Evolutionary conservation across 2,888 invertebrate species (phyloP).

Genomic region (Orthosia incerta): DNA sequence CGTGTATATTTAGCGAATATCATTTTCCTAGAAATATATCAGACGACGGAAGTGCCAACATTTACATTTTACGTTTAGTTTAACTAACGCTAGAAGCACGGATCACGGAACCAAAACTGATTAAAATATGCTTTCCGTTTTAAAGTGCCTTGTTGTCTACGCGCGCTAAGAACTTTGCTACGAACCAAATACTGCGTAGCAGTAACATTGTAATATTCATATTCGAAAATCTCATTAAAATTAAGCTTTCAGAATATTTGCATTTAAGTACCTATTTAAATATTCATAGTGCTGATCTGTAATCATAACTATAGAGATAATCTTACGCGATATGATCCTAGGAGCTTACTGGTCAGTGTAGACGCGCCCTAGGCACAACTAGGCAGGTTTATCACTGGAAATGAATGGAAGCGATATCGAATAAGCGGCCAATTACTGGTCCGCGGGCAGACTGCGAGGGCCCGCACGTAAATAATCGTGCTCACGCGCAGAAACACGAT

Average conservation of each 20-base stretch:
- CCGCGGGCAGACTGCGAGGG: slow-evolving; percentile 81
- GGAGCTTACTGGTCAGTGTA: slow-evolving; percentile 74
- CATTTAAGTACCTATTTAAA: slow-evolving; percentile 49
- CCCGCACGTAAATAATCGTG: slow-evolving; percentile 86
- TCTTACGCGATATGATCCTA: slow-evolving; percentile 76
- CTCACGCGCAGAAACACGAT: slow-evolving; percentile 85
- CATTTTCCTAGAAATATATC: slow-evolving; percentile 86
- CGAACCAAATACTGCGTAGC: slow-evolving; percentile 34
- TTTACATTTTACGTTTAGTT: slow-evolving; percentile 78
- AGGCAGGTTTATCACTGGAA: slow-evolving; percentile 85
- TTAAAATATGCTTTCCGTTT: slow-evolving; percentile 42
- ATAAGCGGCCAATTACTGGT: slow-evolving; percentile 87
- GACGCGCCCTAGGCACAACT: slow-evolving; percentile 73
- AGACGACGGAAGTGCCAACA: slow-evolving; percentile 84
- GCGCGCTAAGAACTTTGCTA: slow-evolving; percentile 44
- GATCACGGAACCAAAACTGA: slow-evolving; percentile 33
- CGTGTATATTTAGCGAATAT: slow-evolving; percentile 87
- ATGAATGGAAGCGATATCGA: slow-evolving; percentile 89
- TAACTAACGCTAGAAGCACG: slow-evolving; percentile 68
- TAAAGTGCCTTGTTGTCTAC: slow-evolving; percentile 25
- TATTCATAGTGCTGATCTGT: slow-evolving; percentile 58
- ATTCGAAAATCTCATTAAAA: slow-evolving; percentile 10
- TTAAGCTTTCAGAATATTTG: slow-evolving; percentile 23
- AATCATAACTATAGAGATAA: slow-evolving; percentile 71
- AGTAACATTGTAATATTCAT: slow-evolving; percentile 19